Evolutionary conservation across 2,888 invertebrate species (phyloP).

Genomic region (Ichneumoninae sp.): DNA sequence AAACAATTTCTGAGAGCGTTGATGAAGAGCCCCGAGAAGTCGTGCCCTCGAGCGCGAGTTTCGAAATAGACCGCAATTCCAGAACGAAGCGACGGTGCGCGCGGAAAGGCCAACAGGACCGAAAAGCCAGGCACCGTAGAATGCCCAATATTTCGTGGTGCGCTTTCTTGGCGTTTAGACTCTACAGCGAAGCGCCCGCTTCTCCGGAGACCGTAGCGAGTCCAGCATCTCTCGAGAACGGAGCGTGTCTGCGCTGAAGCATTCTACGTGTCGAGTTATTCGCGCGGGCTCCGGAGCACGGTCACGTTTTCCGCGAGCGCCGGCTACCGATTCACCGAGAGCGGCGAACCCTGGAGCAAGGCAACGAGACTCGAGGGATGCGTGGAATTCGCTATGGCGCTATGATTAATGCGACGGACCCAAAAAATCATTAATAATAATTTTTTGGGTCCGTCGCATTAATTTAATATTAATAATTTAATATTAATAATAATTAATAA

Average conservation of each 20-base stretch:
- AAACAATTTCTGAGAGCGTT: slow-evolving; percentile 40
- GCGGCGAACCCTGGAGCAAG: not conserved
- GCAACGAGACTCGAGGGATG: slow-evolving; percentile 13
- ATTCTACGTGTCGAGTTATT: slow-evolving; percentile 45
- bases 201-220: not conserved
- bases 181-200: slow-evolving; percentile 14
- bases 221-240: slow-evolving; percentile 48
- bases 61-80: slow-evolving; percentile 41
- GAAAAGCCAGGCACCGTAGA: not conserved
- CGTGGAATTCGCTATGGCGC: slow-evolving; percentile 47
- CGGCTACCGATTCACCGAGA: slow-evolving; percentile 34
- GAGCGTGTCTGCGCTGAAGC: slow-evolving; percentile 19
- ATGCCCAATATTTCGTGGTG: not conserved
- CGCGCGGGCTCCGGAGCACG: slow-evolving; percentile 40
- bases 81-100: not conserved
- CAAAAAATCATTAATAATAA: too few relatives aligned
- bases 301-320: slow-evolving; percentile 57
- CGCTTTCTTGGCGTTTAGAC: not conserved
- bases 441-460: too few relatives aligned
- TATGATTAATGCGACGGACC: slow-evolving; percentile 40
- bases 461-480: too few relatives aligned
- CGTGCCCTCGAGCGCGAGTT: slow-evolving; percentile 47
- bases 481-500: too few relatives aligned
- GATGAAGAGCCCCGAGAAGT: not conserved
- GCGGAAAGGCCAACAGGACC: not conserved